phyloP scores from a whole-genome alignment of 2,797 vertebrate species.

The Acipenser ruthenus region DNA sequence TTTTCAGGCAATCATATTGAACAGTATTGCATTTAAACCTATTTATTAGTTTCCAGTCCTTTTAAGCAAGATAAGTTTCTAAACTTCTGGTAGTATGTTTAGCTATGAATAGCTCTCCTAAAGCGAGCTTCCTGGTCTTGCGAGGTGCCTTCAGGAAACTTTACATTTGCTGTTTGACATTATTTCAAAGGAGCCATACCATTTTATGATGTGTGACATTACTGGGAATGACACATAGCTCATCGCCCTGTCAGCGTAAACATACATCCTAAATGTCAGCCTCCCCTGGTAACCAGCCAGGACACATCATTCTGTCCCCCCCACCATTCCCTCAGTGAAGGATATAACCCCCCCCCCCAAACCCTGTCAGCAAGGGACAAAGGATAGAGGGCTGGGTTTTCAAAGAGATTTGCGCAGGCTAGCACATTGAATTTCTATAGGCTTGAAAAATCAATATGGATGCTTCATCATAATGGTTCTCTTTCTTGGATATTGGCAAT shows the following conservation, averaged over 20 bases:
- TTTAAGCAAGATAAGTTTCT: too few relatives aligned
- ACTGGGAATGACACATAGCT: not conserved
- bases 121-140: not conserved
- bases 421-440: too few relatives aligned
- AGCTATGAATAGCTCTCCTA: not conserved
- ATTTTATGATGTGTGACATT: not conserved
- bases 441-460: not conserved
- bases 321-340: not conserved
- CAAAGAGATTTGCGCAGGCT: too few relatives aligned
- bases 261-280: not conserved
- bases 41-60: too few relatives aligned
- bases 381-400: not conserved
- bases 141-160: too few relatives aligned
- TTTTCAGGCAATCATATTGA: too few relatives aligned
- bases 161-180: not conserved
- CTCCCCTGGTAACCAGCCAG: not conserved
- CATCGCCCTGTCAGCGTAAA: not conserved
- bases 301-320: not conserved
- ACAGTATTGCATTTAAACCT: too few relatives aligned
- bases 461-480: not conserved
- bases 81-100: not conserved
- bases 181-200: not conserved
- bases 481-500: constrained; percentile 1
- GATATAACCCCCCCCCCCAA: not conserved
- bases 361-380: not conserved